Evolutionary conservation across 2,113 vertebrate genomes (phyloP).

Genomic region (Salvelinus namaycush): DNA sequence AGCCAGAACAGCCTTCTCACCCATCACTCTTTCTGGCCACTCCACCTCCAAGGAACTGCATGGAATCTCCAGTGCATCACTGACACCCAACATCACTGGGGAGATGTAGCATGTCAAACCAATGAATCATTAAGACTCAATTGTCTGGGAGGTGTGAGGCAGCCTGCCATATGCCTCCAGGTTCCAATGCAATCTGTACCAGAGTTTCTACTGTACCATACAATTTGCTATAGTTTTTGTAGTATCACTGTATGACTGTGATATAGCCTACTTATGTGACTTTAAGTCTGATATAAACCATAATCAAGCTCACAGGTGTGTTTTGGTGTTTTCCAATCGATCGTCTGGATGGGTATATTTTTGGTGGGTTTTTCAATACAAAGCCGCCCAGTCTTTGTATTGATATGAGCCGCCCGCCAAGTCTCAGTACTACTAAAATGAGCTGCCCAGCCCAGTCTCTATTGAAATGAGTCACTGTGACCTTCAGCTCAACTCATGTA

Average conservation of each 20-base stretch:
- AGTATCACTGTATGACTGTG: too few relatives aligned
- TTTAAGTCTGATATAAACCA: not conserved
- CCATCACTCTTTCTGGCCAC: slow-evolving; percentile 29
- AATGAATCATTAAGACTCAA: slow-evolving; percentile 75
- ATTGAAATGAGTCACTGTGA: slow-evolving; percentile 63
- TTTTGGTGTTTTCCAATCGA: not conserved
- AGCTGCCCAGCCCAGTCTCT: too few relatives aligned
- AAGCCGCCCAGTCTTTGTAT: slow-evolving; percentile 36
- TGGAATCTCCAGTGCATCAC: slow-evolving; percentile 61
- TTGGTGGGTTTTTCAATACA: slow-evolving; percentile 38
- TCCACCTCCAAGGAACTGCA: slow-evolving; percentile 46
- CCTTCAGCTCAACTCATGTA: slow-evolving; percentile 69
- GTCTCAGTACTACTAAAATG: slow-evolving; percentile 15
- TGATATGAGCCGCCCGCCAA: slow-evolving; percentile 25
- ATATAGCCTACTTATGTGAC: slow-evolving; percentile 7
- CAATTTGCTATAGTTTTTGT: too few relatives aligned
- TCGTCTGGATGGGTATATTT: slow-evolving; percentile 32
- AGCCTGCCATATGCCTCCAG: slow-evolving; percentile 67
- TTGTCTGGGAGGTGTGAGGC: slow-evolving; percentile 66
- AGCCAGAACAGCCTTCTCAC: slow-evolving; percentile 21
- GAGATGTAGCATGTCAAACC: slow-evolving; percentile 62
- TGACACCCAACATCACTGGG: slow-evolving; percentile 64
- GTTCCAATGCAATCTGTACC: slow-evolving; percentile 58
- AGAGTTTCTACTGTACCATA: slow-evolving; percentile 19
- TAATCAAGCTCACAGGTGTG: slow-evolving; percentile 28